Evolutionary conservation across 2,113 vertebrate genomes (phyloP).

Genomic region (Phaethon lepturus): DNA sequence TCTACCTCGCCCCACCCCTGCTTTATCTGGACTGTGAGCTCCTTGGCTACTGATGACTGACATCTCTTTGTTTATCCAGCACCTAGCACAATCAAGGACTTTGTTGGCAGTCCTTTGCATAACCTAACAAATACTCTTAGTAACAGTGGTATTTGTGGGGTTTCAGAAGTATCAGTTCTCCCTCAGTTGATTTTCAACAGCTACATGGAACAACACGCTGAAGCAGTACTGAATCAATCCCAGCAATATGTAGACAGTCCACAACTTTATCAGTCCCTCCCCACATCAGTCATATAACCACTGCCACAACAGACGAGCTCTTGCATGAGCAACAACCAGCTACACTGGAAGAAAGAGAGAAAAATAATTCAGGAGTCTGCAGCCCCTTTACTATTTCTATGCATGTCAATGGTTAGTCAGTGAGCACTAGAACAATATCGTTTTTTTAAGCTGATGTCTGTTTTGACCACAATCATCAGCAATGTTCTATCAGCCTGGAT

Average conservation of each 20-base stretch:
- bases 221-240: background rate
- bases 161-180: background rate
- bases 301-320: background rate
- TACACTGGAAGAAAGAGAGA: background rate
- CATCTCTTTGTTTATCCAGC: constrained; percentile 9
- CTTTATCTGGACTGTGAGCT: constrained; percentile 23
- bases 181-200: background rate
- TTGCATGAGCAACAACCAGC: background rate
- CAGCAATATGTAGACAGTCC: background rate
- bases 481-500: background rate
- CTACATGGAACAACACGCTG: background rate
- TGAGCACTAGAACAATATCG: background rate
- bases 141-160: background rate
- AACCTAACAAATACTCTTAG: background rate
- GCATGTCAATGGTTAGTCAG: background rate
- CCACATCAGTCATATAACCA: background rate
- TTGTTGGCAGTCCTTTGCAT: background rate
- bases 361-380: background rate
- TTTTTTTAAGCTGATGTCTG: background rate
- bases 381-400: background rate
- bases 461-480: background rate
- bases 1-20: background rate
- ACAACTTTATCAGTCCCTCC: background rate
- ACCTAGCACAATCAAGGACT: background rate
- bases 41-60: background rate